Evolutionary conservation across 2,797 vertebrate species (phyloP), one percentile per base, ranked within the genome.

Genomic region (Peromyscus aztecus): DNA sequence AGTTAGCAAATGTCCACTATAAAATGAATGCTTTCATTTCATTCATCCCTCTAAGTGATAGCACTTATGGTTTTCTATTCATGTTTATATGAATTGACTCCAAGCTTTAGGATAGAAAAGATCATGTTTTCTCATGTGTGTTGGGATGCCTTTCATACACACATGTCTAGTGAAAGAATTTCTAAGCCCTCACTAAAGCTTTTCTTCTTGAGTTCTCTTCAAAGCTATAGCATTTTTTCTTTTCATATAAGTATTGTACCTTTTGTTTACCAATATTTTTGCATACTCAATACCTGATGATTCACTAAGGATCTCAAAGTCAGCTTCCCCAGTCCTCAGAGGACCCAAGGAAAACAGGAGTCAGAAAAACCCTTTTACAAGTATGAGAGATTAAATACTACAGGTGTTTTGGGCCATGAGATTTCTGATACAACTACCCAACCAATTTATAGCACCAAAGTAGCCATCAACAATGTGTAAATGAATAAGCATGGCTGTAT

Each of bases 1-100:
- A 59, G 75, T 73, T 14, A 88, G 12, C 40, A 93, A 57, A 76
- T 82, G 6, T 71, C 31, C n/a, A 78, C 73, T 37, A 94, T 96
- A 83, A 80, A 76, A 40, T 40, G 80, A 23, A 29, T 94, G 49
- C 19, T 87, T 82, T 92, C 55, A 65, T 93, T 96, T 81, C 21
- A 90, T 13, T 40, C 21, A 55, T 19, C 16, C 89, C n/a, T 13
- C 23, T 23, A 11, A 52, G 40, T 73, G 24, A 57, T 16, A 76
- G 14, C 40, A 90, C 40, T 95, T 63, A 82, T 57, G 6, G 3
- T 92, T 95, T 87, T 77, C 29, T 80, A 65, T 27, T 34, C 57
- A 71, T 83, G 86, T 83, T 59, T 55, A 57, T 40, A 23, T 86
- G 19, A 95, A 91, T 86, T 90, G 9, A 43, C 65, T 61, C 12